Conservation (phyloP, 2,888 invertebrate genomes). For the Ecliptopera silaceata region DNA sequence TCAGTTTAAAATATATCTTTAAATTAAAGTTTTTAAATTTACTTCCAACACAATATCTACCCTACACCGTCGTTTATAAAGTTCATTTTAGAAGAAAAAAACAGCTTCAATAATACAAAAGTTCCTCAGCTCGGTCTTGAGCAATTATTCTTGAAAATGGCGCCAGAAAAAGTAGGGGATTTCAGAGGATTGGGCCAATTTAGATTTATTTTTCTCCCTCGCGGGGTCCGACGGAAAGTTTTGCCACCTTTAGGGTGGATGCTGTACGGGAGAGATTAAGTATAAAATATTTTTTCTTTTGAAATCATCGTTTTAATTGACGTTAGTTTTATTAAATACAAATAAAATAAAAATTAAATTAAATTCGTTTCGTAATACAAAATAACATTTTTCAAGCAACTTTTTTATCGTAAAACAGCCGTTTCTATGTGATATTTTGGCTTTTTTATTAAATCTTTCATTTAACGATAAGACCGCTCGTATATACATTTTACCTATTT, state of each 20-base stretch:
- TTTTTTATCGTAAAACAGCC: too few relatives aligned
- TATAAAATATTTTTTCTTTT: not conserved
- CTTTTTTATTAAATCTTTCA: too few relatives aligned
- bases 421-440: too few relatives aligned
- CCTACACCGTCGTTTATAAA: slow-evolving; percentile 1
- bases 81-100: slow-evolving; percentile 36
- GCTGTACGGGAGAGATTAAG: slow-evolving; percentile 26
- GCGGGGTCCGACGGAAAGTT: slow-evolving; percentile 62
- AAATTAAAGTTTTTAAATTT: slow-evolving; percentile 60
- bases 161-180: slow-evolving; percentile 78
- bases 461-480: too few relatives aligned
- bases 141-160: slow-evolving; percentile 79
- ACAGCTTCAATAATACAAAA: slow-evolving; percentile 34
- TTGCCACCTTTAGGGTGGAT: slow-evolving; percentile 59
- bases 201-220: slow-evolving; percentile 81
- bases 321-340: too few relatives aligned
- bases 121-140: slow-evolving; percentile 66
- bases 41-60: slow-evolving; percentile 26
- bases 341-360: too few relatives aligned
- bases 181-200: slow-evolving; percentile 79
- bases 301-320: not conserved
- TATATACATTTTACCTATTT: too few relatives aligned
- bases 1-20: slow-evolving; percentile 50
- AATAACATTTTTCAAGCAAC: too few relatives aligned
- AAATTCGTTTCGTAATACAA: too few relatives aligned